A percentile compares a stretch with the other conserved stretches of the same genome.
These are phyloP conservation scores for Acromyrmex charruanus DNA, from an alignment of 1,140 invertebrate species.

Conservation along the genomic window DNA sequence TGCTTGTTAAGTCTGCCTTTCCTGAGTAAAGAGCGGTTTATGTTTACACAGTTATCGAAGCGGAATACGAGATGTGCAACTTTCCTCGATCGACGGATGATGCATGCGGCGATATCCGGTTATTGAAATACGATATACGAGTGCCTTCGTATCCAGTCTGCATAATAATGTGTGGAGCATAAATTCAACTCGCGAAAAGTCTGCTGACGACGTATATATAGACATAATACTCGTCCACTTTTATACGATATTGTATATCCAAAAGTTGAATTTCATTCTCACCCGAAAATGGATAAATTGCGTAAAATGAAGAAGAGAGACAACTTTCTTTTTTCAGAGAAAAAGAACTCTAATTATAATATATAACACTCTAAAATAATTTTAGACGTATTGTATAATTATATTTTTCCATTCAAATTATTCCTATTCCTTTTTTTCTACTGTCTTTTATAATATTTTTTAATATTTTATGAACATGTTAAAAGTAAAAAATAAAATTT, in stretches of 20 bases:
- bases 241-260: not conserved
- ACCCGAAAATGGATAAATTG: conserved; percentile 19
- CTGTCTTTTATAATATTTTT: too few relatives aligned
- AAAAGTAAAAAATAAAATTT: not conserved
- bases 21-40: conserved; percentile 29
- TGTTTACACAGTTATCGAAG: conserved; percentile 43
- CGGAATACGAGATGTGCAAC: conserved; percentile 40
- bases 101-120: conserved; percentile 43
- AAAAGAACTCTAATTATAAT: not conserved
- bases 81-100: conserved; percentile 45
- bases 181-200: conserved; percentile 61
- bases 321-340: not conserved
- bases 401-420: not conserved
- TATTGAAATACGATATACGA: conserved; percentile 61
- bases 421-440: not conserved
- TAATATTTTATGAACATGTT: too few relatives aligned
- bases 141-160: conserved; percentile 49
- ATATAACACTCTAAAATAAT: not conserved
- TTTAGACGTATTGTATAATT: not conserved
- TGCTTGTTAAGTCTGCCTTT: conserved; percentile 27
- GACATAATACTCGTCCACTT: not conserved
- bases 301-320: not conserved
- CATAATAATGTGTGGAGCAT: conserved; percentile 49
- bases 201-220: conserved; percentile 9
- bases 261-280: conserved; percentile 44